Base-by-base conservation (phyloP, 2,113 vertebrate genomes). In the Barnardius zonarius region DNA sequence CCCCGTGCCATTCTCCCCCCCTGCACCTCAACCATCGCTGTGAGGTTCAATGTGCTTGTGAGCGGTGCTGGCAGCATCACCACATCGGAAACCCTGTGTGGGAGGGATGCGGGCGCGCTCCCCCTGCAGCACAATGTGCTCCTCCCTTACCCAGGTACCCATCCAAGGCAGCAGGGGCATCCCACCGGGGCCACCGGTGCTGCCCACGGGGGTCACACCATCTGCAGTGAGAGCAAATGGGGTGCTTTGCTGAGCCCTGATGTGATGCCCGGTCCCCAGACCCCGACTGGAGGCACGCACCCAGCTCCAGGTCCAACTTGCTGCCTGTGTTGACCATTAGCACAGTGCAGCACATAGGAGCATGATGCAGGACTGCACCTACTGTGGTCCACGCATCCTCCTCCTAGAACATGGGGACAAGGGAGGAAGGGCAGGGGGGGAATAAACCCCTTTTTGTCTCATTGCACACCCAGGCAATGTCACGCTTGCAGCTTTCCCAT, bases 31-130 rank as follows among this genome's bases (percentile, higher is more conserved):
- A 10, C 30, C 46, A 8, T 41, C 3, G 0, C 37, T 28, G 28
- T 10, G 2, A 35, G 43, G 11, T 13, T 27, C 14, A 69, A 33
- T 81, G 37, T 70, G 48, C 78, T 81, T 48, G 74, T 18, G 19
- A 77, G 37, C 61, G 6, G 15, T 19, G 48, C 17, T n/a, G 55
- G 68, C 20, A 17, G 48, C 72, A 68, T 31, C 2, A 2, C 78
- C 68, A 10, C 11, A 7, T 96, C 79, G 92, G 95, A 97, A 97
- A 96, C 89, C 18, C 49, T 16, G 92, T 0, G 96, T 97, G 95
- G 96, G 96, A 5, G 94, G 94, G 24, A 2, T 67, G 52, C 2
- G 6, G 23, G 70, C 72, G 43, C 61, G 41, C 77, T 43, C 49
- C 48, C 35, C 7, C 13, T 31, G 55, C 33, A n/a, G 8, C 37